Evolutionary conservation across 1,140 invertebrate genomes (phyloP), one percentile per base, ranked within the genome.

Genomic region (Drosophila kurseongensis): DNA sequence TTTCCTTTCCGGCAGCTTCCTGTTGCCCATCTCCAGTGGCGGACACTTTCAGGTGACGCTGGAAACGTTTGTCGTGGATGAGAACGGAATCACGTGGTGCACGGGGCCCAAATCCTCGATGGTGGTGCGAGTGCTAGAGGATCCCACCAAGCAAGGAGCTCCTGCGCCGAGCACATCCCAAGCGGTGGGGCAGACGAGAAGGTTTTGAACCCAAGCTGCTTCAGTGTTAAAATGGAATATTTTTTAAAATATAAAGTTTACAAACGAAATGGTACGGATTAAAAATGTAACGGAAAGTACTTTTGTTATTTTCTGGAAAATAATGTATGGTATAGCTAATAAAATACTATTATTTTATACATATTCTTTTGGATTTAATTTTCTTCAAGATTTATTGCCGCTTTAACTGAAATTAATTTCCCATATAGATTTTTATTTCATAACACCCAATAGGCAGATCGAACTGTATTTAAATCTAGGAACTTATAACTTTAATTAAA

Each of bases 1-100:
- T 77, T 97, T 97, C 83, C 97, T 97, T 76, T 95, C 95, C 3
- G 95, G 95, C 13, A 96, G 96, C 82, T 97, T 97, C 92, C 92
- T 97, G 4, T 91, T 97, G 29, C 92, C 91, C 18, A 90, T 92
- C 55, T 91, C 91, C 27, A 89, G 78, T 66, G 92, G 92, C 6
- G 90, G 92, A 0, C 91, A 92, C 54, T 92, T 91, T 66, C 91
- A 92, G 56, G 91, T 92, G 6, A 92, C 91, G 1, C 36, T 92
- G 32, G 92, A 92, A 52, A 92, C 92, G 2, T 92, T 88, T 51
- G 88, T 92, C 1, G 90, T 92, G n/a, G 92, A 92, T 55, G 91
- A 91, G 56, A 82, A 91, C 40, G 91, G 92, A 3, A 91, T 90
- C 6, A 78, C 81, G 8, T 92, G 92, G 92, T 90, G 86, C 41